phyloP scores from a whole-genome alignment of 2,888 invertebrate genomes.

The Trachelus tabidus region DNA sequence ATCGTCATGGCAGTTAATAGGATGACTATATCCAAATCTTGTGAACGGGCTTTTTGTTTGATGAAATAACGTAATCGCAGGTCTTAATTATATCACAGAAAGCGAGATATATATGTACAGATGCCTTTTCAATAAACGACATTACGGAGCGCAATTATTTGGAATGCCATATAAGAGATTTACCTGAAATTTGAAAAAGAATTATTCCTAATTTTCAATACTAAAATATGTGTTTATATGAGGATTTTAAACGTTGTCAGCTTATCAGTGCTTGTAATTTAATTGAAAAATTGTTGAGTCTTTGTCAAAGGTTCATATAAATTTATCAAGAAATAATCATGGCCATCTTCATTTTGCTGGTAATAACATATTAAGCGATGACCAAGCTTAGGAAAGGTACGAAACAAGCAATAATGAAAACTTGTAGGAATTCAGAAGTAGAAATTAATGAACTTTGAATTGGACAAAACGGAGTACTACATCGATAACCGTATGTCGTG shows the following conservation, averaged over 20 bases:
- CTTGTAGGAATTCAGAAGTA: neutral
- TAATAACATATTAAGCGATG: neutral
- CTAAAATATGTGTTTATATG: neutral
- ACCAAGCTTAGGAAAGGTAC: neutral
- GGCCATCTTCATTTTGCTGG: neutral
- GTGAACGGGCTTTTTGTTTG: slow-evolving; percentile 25
- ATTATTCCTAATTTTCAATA: neutral
- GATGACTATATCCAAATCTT: slow-evolving; percentile 23
- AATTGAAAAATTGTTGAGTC: neutral
- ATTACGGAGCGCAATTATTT: slow-evolving; percentile 19
- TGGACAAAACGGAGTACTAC: too few species aligned
- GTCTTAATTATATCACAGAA: slow-evolving; percentile 27
- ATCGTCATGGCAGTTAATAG: slow-evolving; percentile 25
- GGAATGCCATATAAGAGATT: neutral
- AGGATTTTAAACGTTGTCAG: neutral
- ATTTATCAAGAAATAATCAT: neutral
- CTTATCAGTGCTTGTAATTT: neutral
- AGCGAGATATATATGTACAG: slow-evolving; percentile 39
- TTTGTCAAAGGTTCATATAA: neutral
- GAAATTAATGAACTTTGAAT: too few species aligned
- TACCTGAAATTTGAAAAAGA: neutral
- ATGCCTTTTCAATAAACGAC: slow-evolving; percentile 44
- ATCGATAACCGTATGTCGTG: too few species aligned
- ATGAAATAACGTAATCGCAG: slow-evolving; percentile 30
- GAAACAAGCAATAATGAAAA: neutral